A percentile compares a stretch with the other conserved stretches of the same genome.
These are phyloP conservation scores for Dryomyza anilis DNA, from an alignment of 2,888 invertebrate genomes.

Conservation along the genomic window DNA sequence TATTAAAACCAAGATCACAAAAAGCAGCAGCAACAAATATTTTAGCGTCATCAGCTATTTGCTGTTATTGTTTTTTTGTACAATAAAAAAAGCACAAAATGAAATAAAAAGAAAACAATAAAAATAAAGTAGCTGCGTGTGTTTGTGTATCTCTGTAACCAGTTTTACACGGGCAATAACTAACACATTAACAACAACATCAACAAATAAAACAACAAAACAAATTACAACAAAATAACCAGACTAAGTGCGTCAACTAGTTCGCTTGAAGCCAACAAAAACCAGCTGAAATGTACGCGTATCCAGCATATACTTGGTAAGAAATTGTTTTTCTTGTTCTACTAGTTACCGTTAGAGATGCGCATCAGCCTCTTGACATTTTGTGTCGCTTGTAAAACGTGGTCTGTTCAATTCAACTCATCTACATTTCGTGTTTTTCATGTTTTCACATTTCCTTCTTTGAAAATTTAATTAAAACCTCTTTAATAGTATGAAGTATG, in stretches of 20 bases:
- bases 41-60: slow-evolving; percentile 29
- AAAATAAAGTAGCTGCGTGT: too few relatives aligned
- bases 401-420: neutral
- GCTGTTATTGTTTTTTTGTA: slow-evolving; percentile 17
- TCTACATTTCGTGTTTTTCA: neutral
- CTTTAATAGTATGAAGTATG: neutral
- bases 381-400: neutral
- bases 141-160: slow-evolving; percentile 27
- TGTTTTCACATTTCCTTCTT: neutral
- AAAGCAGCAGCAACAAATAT: slow-evolving; percentile 11
- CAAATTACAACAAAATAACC: slow-evolving; percentile 28
- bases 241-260: slow-evolving; percentile 6
- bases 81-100: too few relatives aligned
- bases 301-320: slow-evolving; percentile 16
- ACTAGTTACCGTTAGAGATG: neutral
- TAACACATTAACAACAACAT: slow-evolving; percentile 27
- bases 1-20: too few relatives aligned
- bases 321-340: neutral
- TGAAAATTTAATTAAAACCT: neutral
- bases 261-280: neutral
- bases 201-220: slow-evolving; percentile 21
- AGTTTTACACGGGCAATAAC: slow-evolving; percentile 29
- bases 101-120: too few relatives aligned
- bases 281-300: neutral
- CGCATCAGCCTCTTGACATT: neutral